Evolutionary conservation across 2,113 vertebrate genomes (phyloP), one percentile per base, ranked within the genome.

Genomic region (Pterophyllum scalare): DNA sequence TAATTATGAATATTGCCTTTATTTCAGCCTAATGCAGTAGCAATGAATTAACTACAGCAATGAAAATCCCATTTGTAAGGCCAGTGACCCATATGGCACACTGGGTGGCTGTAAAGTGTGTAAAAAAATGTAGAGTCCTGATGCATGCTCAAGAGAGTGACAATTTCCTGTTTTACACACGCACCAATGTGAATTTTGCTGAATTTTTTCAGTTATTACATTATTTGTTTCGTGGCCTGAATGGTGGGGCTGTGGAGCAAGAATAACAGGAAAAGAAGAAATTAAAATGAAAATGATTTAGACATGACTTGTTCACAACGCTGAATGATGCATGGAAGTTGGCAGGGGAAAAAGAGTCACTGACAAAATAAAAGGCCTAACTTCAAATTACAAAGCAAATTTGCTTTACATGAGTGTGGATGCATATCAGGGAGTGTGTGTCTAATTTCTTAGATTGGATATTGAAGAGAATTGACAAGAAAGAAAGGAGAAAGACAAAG

Each of bases 31-130:
- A 72, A 72, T 72, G 26, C 46, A 54, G 19, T 52, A 54, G 26
- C 67, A 72, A 12, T 72, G 19, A 72, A 72, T 72, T 54, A 72
- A 72, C 67, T 54, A 33, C 17, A 54, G 67, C 46, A 72, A 72
- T 72, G 46, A 72, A 72, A 72, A 72, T 72, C 67, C 54, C 26
- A 72, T 72, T 72, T 72, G 19, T 54, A 54, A 3, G 52, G 26
- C 26, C 67, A 72, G 46, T 46, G 20, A 72, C 46, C 26, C 43
- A n/a, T 72, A 33, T 7, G 67, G 46, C 67, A 31, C 67, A 72
- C 46, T 72, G 46, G 26, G 26, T 72, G 46, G 46, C 46, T 72
- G 26, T 54, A 28, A 72, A 72, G 4, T 33, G 46, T 72, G n/a
- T n/a, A n/a, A 72, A 72, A 72, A 72, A 33, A n/a, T 52, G 49